Base-by-base conservation (phyloP, 2,797 vertebrate genomes). In the Tapera naevia region DNA sequence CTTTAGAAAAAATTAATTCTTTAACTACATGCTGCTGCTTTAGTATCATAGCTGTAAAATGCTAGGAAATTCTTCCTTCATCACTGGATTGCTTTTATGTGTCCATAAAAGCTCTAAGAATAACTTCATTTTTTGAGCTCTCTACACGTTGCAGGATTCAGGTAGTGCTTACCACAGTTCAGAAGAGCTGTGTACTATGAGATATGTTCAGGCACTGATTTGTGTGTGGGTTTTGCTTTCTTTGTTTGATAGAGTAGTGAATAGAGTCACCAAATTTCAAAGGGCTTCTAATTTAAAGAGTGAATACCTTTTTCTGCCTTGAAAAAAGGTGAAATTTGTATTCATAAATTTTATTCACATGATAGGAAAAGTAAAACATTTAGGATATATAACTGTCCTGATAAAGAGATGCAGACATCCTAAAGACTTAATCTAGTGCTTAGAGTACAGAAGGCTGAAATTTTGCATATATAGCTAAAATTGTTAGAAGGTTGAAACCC, bases 1-100 rank as follows among this genome's bases (percentile, higher is more conserved):
- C 51, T 91, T 78, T 41, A 73, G 51, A 84, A 90, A 89, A 91
- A 18, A 1, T 23, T 32, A 75, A 66, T 92, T 86, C 51, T 88
- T 86, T 81, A 89, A 50, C 88, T 64, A 57, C 30, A 39, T 56
- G 61, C 58, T 69, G 65, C 45, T 67, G 13, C 66, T 95, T 88
- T 56, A 75, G 80, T 82, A 88, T 64, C 22, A 81, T 84, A 86
- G 30, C 74, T 76, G 25, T 71, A 71, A 90, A 95, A 71, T 41
- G 17, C 53, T 88, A 35, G 56, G 69, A 89, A 90, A 66, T 88
- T 93, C 61, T 92, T 80, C 66, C 67, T 91, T 95, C 57, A 7
- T 86, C 80, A 51, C 37, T 50, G 27, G 48, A 22, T 86, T 92
- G 45, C 74, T 95, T 96, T 94, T 61, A 84, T 93, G 48, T 88